phyloP scores from a whole-genome alignment of 2,888 invertebrate species.

The Pammene aurita region DNA sequence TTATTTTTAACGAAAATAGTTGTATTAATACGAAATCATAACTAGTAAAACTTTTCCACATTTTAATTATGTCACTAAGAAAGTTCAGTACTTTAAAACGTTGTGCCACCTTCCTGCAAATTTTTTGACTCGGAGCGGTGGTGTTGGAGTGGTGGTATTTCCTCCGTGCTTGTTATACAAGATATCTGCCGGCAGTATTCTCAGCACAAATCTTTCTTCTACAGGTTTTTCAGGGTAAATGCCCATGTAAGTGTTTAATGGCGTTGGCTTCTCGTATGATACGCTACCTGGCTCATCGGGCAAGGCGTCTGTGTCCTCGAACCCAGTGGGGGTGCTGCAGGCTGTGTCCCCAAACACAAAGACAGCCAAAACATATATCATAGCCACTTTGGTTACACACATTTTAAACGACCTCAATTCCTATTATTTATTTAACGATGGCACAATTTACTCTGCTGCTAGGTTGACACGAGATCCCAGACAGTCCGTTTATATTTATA shows the following conservation, averaged over 20 bases:
- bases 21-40: neutral
- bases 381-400: slow-evolving; percentile 10
- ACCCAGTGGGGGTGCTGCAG: slow-evolving; percentile 14
- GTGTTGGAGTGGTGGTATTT: neutral
- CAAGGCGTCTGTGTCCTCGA: slow-evolving; percentile 23
- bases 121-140: slow-evolving; percentile 14
- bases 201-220: slow-evolving; percentile 29
- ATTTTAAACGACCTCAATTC: slow-evolving; percentile 10
- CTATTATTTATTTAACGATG: slow-evolving; percentile 6
- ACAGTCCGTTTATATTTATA: slow-evolving; percentile 25
- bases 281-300: slow-evolving; percentile 30
- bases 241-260: slow-evolving; percentile 8
- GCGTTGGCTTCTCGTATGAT: slow-evolving; percentile 3
- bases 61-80: neutral
- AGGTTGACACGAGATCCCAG: slow-evolving; percentile 23
- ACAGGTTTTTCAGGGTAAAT: slow-evolving; percentile 29
- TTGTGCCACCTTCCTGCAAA: slow-evolving; percentile 4
- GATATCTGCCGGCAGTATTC: slow-evolving; percentile 6
- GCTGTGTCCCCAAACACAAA: slow-evolving; percentile 1
- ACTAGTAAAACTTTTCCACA: neutral
- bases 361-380: slow-evolving; percentile 24
- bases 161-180: neutral
- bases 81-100: neutral
- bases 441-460: slow-evolving; percentile 1
- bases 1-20: slow-evolving; percentile 19